Evolutionary conservation across 2,797 vertebrate species (phyloP).

Genomic region (Microctenopoma stevenorrisi): DNA sequence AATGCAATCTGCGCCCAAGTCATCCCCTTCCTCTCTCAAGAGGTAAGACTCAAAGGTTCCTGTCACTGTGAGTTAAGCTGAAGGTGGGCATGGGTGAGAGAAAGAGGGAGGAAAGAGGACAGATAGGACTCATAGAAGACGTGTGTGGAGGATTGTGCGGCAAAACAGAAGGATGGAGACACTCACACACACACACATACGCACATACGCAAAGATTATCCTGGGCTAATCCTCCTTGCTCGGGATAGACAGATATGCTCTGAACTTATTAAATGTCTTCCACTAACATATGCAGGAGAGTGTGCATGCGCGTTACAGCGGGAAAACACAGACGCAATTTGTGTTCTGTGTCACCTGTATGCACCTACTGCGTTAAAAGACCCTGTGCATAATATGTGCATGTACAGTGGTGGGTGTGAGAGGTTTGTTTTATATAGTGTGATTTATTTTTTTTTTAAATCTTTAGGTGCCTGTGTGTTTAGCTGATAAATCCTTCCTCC

Average conservation of each 20-base stretch:
- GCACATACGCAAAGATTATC: constrained; percentile 72
- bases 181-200: constrained; percentile 34
- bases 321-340: no score
- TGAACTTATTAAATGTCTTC: constrained; percentile 82
- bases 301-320: constrained; percentile 27
- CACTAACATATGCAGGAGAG: constrained; percentile 78
- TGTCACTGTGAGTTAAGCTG: constrained; percentile 66
- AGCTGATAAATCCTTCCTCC: constrained; percentile 68
- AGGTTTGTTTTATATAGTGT: constrained; percentile 47
- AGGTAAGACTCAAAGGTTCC: constrained; percentile 86
- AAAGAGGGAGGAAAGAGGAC: not conserved
- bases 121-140: constrained; percentile 14
- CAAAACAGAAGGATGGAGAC: constrained; percentile 46
- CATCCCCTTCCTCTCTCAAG: constrained; percentile 98
- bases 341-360: constrained; percentile 40
- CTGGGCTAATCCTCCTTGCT: constrained; percentile 75
- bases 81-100: constrained; percentile 52
- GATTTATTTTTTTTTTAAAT: constrained; percentile 41
- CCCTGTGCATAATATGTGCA: constrained; percentile 51
- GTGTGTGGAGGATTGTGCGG: constrained; percentile 65
- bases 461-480: constrained; percentile 57
- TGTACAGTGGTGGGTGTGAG: constrained; percentile 48
- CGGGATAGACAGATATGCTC: constrained; percentile 77
- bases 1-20: constrained; percentile 99
- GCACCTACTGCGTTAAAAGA: constrained; percentile 43